phyloP scores from a whole-genome alignment of 2,797 vertebrate genomes.

The Enteromius treurensis region DNA sequence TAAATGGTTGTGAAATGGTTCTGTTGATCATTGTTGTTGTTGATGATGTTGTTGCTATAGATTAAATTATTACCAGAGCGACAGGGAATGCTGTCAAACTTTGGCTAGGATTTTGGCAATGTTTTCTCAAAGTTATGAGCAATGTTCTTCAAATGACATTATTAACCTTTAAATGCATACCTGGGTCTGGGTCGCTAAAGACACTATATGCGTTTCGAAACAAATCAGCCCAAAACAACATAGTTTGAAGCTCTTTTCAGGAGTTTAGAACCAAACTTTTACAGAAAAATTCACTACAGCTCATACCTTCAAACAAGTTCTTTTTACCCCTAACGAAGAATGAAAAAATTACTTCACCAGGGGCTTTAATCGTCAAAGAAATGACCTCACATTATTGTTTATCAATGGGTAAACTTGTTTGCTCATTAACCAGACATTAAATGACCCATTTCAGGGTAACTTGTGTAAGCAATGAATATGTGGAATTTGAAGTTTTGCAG shows the following conservation, averaged over 20 bases:
- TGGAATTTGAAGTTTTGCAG: not conserved
- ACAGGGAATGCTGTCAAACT: no score
- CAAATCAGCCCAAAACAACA: no score
- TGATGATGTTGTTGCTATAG: not conserved
- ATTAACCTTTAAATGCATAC: no score
- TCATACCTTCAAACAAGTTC: not conserved
- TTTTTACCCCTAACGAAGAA: not conserved
- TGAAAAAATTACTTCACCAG: not conserved
- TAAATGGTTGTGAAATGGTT: not conserved
- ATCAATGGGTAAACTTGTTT: constrained; percentile 32
- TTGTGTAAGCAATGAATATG: not conserved
- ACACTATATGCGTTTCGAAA: no score
- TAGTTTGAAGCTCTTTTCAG: no score
- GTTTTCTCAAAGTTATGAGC: not conserved
- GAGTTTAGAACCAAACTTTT: no score
- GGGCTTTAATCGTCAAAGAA: constrained; percentile 3
- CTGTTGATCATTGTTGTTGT: not conserved
- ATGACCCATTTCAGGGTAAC: constrained; percentile 30
- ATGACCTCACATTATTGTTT: constrained; percentile 34
- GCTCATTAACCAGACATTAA: constrained; percentile 45
- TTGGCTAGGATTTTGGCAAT: not conserved
- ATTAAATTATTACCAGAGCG: no score
- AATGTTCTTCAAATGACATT: not conserved
- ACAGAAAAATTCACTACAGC: not conserved
- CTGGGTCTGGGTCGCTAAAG: no score